Percentiles rank a stretch among this genome's conserved stretches.
Conservation (phyloP, 2,888 invertebrate species). For the Asteroscopus sphinx region DNA sequence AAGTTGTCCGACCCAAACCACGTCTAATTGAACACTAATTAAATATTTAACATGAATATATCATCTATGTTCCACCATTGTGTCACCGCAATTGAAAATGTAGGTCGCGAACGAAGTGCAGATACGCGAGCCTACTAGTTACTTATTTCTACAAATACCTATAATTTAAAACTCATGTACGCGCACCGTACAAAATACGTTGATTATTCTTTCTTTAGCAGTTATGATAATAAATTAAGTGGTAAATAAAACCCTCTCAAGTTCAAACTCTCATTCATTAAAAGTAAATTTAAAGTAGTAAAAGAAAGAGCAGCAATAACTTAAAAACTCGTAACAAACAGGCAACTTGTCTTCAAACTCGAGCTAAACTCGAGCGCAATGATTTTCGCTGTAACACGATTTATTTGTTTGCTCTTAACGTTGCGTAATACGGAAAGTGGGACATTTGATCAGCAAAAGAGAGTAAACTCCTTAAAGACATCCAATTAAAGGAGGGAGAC, state of each 20-base stretch:
- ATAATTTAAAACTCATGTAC: too few relatives aligned
- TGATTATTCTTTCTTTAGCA: background rate
- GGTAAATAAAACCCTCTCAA: conserved; percentile 4
- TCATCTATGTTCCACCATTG: too few relatives aligned
- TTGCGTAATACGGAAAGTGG: conserved; percentile 68
- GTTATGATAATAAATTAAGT: conserved; percentile 18
- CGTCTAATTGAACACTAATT: too few relatives aligned
- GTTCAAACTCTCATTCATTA: conserved; percentile 27
- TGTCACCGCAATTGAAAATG: too few relatives aligned
- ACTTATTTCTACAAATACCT: too few relatives aligned
- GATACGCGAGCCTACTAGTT: too few relatives aligned
- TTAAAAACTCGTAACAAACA: conserved; percentile 56
- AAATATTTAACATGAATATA: too few relatives aligned
- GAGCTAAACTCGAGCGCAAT: conserved; percentile 53
- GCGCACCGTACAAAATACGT: too few relatives aligned
- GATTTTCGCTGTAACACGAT: conserved; percentile 60
- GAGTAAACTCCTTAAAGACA: conserved; percentile 65
- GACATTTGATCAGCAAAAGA: conserved; percentile 57
- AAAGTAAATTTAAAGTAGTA: conserved; percentile 51
- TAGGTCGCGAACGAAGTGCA: too few relatives aligned
- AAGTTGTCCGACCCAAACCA: too few relatives aligned
- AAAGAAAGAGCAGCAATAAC: conserved; percentile 50
- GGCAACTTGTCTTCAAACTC: conserved; percentile 45
- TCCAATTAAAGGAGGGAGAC: conserved; percentile 73
- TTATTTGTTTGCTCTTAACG: conserved; percentile 74